Evolutionary conservation across 2,797 vertebrate species (phyloP).

Genomic region (Cryptoprocta ferox): DNA sequence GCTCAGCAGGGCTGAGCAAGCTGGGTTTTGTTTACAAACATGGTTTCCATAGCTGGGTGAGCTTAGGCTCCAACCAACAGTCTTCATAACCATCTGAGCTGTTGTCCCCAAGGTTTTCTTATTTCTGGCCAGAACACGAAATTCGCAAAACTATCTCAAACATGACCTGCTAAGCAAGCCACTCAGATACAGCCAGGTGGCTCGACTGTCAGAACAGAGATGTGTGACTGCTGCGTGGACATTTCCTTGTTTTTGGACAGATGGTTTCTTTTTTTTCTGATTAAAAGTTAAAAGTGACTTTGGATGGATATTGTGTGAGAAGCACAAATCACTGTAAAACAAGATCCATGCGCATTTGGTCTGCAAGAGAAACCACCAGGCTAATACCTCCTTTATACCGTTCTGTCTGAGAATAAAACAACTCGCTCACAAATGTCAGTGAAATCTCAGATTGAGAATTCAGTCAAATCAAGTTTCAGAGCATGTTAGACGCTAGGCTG

Average conservation of each 20-base stretch:
- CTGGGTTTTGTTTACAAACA: neutral
- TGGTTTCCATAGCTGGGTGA: neutral
- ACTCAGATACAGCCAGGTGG: conserved; percentile 14
- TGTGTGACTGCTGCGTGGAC: neutral
- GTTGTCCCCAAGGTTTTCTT: conserved; percentile 20
- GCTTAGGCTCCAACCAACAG: neutral
- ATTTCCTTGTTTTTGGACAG: neutral
- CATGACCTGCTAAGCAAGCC: neutral
- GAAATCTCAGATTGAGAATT: neutral
- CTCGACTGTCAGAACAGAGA: neutral
- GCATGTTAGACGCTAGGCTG: neutral
- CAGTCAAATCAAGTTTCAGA: neutral
- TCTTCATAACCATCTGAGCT: neutral
- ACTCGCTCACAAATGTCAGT: neutral
- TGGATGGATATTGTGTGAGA: neutral
- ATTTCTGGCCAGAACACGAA: neutral
- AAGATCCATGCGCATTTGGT: neutral
- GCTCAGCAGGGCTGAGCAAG: neutral
- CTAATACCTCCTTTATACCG: neutral
- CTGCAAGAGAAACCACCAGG: neutral
- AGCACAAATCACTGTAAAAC: neutral
- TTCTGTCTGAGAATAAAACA: neutral
- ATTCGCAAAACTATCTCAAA: conserved; percentile 45
- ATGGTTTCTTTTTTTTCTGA: neutral
- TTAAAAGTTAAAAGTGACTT: neutral